Evolutionary conservation across 1,140 invertebrate genomes (phyloP).

Genomic region (Euura saliciscinereae): DNA sequence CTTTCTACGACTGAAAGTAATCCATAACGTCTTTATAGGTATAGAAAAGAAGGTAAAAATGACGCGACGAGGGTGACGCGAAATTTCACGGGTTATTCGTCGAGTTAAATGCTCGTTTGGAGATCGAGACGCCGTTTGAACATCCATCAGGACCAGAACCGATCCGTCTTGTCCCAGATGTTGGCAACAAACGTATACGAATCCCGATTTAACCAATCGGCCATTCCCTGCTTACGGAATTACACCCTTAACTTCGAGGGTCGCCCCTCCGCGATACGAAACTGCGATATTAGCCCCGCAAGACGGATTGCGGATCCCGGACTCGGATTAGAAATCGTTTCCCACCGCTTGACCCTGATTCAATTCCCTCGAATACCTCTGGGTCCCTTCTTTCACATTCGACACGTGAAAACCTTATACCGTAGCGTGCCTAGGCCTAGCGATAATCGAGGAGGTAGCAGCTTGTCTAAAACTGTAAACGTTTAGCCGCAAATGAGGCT

Average conservation of each 20-base stretch:
- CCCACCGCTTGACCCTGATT: too few relatives aligned
- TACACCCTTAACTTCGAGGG: neutral
- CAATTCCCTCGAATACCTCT: too few relatives aligned
- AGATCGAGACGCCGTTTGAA: neutral
- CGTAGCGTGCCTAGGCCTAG: too few relatives aligned
- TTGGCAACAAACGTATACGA: neutral
- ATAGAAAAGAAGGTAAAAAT: too few relatives aligned
- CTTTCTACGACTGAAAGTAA: too few relatives aligned
- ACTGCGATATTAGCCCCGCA: neutral
- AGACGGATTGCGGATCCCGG: neutral
- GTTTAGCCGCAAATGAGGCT: conserved; percentile 11
- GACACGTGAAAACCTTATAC: too few relatives aligned
- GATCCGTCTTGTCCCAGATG: conserved; percentile 13
- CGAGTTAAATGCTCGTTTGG: neutral
- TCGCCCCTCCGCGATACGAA: too few relatives aligned
- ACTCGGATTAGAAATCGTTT: neutral
- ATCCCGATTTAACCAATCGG: neutral
- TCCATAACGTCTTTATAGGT: neutral
- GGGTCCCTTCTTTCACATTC: too few relatives aligned
- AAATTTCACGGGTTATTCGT: neutral
- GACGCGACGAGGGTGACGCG: neutral
- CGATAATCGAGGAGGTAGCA: neutral
- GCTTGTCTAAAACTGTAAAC: neutral
- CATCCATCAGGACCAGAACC: neutral
- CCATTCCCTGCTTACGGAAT: conserved; percentile 2